Conservation (phyloP, 2,888 invertebrate species). For the Protophormia terraenovae region DNA sequence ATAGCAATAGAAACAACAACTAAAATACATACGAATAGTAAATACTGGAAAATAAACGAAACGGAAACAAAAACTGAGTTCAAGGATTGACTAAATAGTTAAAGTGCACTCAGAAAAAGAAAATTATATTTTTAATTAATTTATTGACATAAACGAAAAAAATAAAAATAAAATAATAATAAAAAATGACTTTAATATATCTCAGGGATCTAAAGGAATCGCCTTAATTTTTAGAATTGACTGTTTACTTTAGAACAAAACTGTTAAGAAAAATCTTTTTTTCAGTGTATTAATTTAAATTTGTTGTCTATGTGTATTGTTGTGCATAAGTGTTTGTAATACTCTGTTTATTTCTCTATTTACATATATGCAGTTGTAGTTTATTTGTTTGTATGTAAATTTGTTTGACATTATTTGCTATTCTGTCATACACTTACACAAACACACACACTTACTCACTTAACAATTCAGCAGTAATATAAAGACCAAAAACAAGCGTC, state of each 20-base stretch:
- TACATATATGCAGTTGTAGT: too few species aligned
- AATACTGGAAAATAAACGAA: neutral
- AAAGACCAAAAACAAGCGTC: neutral
- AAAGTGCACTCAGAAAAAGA: neutral
- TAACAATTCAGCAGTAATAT: neutral
- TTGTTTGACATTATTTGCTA: slow-evolving; percentile 11
- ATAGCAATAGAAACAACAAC: neutral
- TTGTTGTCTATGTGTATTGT: neutral
- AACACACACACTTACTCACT: neutral
- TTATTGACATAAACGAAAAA: neutral
- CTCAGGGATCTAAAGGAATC: too few species aligned
- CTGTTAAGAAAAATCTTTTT: neutral
- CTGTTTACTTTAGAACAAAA: neutral
- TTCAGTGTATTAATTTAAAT: neutral
- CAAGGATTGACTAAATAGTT: slow-evolving; percentile 34
- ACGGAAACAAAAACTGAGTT: slow-evolving; percentile 26
- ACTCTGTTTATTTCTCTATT: neutral
- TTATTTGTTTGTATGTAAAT: neutral
- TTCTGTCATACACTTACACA: neutral
- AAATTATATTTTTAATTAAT: neutral
- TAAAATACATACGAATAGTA: neutral
- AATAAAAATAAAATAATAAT: too few species aligned
- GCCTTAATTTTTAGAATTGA: too few species aligned
- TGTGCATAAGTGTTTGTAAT: neutral
- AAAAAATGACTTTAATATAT: too few species aligned